phyloP scores from a whole-genome alignment of 2,797 vertebrate genomes.

The Tangara arthus region DNA sequence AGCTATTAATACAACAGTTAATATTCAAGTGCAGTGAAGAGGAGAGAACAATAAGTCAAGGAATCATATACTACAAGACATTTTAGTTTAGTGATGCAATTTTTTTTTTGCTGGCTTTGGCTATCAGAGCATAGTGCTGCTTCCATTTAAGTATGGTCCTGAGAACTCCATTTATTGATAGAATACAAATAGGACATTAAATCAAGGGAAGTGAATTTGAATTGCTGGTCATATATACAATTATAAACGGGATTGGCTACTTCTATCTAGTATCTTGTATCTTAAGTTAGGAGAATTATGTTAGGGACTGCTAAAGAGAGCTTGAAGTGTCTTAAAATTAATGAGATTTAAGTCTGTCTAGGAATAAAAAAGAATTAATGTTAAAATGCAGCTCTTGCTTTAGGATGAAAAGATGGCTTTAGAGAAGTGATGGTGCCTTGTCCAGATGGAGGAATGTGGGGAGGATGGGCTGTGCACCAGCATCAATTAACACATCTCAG shows the following conservation, averaged over 20 bases:
- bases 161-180: conserved; percentile 57
- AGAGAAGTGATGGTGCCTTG: background rate
- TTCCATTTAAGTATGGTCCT: conserved; percentile 25
- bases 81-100: conserved; percentile 37
- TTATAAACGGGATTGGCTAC: background rate
- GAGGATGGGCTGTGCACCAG: background rate
- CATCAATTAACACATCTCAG: background rate
- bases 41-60: conserved; percentile 75
- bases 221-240: conserved; percentile 34
- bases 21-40: conserved; percentile 78
- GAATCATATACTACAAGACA: conserved; percentile 57
- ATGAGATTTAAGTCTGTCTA: background rate
- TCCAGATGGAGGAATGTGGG: background rate
- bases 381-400: background rate
- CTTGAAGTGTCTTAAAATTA: conserved; percentile 40
- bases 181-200: conserved; percentile 57
- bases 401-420: background rate
- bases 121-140: conserved; percentile 30
- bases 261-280: background rate
- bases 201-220: conserved; percentile 40
- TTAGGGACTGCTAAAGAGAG: conserved; percentile 19
- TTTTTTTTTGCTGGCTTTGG: conserved; percentile 26
- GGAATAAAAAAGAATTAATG: background rate
- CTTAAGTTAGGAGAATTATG: conserved; percentile 33
- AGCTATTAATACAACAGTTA: conserved; percentile 82